A percentile compares a stretch with the other conserved stretches of the same genome.
Evolutionary conservation across 2,888 invertebrate species (phyloP).

Genomic region (Patella ulyssiponensis): DNA sequence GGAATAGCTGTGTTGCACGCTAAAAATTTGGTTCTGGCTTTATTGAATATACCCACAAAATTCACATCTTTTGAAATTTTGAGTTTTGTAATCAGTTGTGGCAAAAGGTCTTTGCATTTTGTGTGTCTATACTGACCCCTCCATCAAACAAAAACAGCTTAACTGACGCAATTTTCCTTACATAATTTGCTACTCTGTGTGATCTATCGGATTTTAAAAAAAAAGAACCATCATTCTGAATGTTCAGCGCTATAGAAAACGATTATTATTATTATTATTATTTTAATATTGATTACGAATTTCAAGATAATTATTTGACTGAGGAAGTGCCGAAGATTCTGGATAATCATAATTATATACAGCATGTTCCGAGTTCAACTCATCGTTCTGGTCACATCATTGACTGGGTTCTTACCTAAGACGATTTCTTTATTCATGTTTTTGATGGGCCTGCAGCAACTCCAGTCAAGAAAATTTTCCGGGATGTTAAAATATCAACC

Average conservation of each 20-base stretch:
- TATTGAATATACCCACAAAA: too few relatives aligned
- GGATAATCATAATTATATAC: background rate
- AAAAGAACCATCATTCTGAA: background rate
- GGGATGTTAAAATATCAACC: background rate
- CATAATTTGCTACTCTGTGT: background rate
- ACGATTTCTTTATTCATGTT: background rate
- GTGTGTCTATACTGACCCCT: too few relatives aligned
- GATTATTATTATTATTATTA: too few relatives aligned
- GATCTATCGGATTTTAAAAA: background rate
- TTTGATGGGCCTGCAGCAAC: background rate
- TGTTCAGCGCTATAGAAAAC: too few relatives aligned
- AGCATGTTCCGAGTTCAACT: background rate
- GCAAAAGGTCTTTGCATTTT: too few relatives aligned
- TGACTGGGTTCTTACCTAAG: background rate
- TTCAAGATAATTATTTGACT: background rate
- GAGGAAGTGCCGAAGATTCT: background rate
- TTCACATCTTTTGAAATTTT: too few relatives aligned
- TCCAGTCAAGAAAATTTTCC: background rate
- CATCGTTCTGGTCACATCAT: background rate
- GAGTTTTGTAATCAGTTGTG: too few relatives aligned
- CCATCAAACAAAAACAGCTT: too few relatives aligned
- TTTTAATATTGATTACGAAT: background rate
- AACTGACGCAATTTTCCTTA: too few relatives aligned
- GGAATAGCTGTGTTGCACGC: too few relatives aligned
- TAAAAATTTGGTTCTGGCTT: too few relatives aligned